phyloP scores from a whole-genome alignment of 2,797 vertebrate species.

The Champsocephalus gunnari region DNA sequence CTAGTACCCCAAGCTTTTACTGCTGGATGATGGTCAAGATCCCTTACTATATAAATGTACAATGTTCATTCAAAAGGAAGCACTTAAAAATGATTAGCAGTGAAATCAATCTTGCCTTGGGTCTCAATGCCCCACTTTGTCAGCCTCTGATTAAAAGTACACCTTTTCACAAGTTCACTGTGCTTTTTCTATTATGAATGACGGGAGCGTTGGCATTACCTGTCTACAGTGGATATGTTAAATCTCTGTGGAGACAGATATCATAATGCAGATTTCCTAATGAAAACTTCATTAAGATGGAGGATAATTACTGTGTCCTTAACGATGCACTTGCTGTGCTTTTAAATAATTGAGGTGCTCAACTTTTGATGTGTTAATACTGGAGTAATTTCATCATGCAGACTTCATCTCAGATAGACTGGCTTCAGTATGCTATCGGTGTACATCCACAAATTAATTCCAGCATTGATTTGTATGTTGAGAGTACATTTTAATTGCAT shows the following conservation, averaged over 20 bases:
- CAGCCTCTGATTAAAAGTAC: constrained; percentile 50
- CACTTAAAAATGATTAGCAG: constrained; percentile 26
- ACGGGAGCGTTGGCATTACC: constrained; percentile 61
- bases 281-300: constrained; percentile 82
- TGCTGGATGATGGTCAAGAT: neutral
- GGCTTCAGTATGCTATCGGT: constrained; percentile 19
- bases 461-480: constrained; percentile 3
- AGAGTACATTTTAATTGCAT: neutral
- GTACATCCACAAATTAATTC: neutral
- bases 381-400: constrained; percentile 66
- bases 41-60: constrained; percentile 18
- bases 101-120: constrained; percentile 32
- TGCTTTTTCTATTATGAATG: constrained; percentile 42
- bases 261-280: constrained; percentile 80
- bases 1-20: neutral
- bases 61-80: constrained; percentile 23
- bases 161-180: constrained; percentile 38
- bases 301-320: constrained; percentile 81
- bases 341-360: constrained; percentile 78
- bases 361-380: constrained; percentile 78
- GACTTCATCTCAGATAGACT: constrained; percentile 59
- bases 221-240: constrained; percentile 70
- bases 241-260: constrained; percentile 75
- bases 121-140: constrained; percentile 29
- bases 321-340: constrained; percentile 70